A percentile compares a stretch with the other conserved stretches of the same genome.
phyloP scores from a whole-genome alignment of 2,888 invertebrate genomes.

The Acholoe squamosa region DNA sequence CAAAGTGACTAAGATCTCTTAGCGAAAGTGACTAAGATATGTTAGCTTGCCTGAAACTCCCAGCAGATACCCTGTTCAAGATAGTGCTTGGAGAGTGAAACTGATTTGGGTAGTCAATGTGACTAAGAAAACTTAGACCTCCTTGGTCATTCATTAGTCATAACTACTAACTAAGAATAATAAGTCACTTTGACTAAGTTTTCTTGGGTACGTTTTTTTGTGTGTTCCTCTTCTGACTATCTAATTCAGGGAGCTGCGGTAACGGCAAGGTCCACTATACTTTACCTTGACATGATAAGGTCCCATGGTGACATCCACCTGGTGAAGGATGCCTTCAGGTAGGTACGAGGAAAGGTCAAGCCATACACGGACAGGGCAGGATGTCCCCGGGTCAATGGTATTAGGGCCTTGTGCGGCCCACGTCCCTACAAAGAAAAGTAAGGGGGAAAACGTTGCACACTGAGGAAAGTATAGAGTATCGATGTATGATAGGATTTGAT shows the following conservation, averaged over 20 bases:
- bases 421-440: background rate
- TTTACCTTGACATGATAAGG: background rate
- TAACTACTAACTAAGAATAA: background rate
- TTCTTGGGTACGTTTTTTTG: no score
- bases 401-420: background rate
- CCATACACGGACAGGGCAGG: background rate
- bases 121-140: no score
- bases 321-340: background rate
- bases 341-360: background rate
- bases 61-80: no score
- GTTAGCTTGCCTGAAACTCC: no score
- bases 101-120: no score
- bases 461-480: no score
- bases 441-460: no score
- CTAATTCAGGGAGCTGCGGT: background rate
- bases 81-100: no score
- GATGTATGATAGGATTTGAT: no score
- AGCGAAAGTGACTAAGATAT: no score
- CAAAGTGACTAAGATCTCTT: no score
- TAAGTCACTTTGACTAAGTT: no score
- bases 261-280: background rate
- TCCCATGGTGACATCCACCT: background rate
- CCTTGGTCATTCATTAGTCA: background rate
- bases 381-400: background rate
- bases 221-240: background rate